phyloP scores from a whole-genome alignment of 2,797 vertebrate species.

The Coluber constrictor region DNA sequence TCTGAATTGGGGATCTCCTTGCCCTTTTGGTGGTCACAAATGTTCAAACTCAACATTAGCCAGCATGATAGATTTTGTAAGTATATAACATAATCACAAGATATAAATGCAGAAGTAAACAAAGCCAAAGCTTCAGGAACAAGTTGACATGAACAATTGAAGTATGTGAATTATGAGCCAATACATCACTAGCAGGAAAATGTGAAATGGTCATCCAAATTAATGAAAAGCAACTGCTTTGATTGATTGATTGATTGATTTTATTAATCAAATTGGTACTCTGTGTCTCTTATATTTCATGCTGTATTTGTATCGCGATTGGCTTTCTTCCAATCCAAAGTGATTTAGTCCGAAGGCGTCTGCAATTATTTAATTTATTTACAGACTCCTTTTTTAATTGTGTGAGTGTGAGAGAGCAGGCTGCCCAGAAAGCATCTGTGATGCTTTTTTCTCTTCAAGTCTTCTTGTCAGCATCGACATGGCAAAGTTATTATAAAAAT shows the following conservation, averaged over 20 bases:
- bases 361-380: neutral
- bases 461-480: neutral
- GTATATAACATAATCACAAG: neutral
- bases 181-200: neutral
- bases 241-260: neutral
- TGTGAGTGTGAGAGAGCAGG: neutral
- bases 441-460: neutral
- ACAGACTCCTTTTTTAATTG: neutral
- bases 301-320: slow-evolving; percentile 26
- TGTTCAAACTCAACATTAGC: slow-evolving; percentile 23
- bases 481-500: neutral
- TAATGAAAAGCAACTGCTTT: neutral
- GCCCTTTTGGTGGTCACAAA: neutral
- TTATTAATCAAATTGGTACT: neutral
- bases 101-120: slow-evolving; percentile 22
- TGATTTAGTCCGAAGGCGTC: neutral
- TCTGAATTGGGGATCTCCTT: neutral
- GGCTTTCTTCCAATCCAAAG: slow-evolving; percentile 1
- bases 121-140: neutral
- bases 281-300: neutral
- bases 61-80: slow-evolving; percentile 17
- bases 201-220: neutral
- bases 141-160: slow-evolving; percentile 39
- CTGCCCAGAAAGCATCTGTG: neutral
- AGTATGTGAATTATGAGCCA: slow-evolving; percentile 25